A percentile compares a stretch with the other conserved stretches of the same genome.
These are phyloP conservation scores for Daphoenositta chrysoptera DNA, from an alignment of 2,113 vertebrate genomes.

Conservation along the genomic window DNA sequence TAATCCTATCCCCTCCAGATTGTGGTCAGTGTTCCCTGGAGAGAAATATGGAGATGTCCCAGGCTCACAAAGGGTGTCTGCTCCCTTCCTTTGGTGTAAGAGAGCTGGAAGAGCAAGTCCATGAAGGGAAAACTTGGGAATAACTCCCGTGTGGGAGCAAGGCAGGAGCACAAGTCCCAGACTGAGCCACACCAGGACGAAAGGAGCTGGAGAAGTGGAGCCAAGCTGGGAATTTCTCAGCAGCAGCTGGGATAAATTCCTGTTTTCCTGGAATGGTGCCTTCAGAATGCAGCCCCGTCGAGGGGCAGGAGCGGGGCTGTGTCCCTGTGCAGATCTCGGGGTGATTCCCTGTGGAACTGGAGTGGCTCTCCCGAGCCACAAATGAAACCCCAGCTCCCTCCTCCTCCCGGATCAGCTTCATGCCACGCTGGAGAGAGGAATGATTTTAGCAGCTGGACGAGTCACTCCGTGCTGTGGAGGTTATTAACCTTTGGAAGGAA, in stretches of 20 bases:
- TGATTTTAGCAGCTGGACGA: neutral
- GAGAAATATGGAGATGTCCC: neutral
- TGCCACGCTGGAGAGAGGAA: neutral
- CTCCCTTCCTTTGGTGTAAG: neutral
- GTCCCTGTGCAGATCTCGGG: rapidly evolving
- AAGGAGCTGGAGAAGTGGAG: neutral
- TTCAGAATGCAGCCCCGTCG: neutral
- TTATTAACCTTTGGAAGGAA: neutral
- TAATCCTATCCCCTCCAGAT: rapidly evolving
- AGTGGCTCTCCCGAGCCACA: neutral
- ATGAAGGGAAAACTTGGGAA: rapidly evolving
- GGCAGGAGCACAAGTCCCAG: rapidly evolving
- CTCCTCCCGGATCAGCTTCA: neutral
- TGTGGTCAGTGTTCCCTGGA: too few species aligned
- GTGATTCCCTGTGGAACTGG: rapidly evolving
- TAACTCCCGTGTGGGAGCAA: rapidly evolving
- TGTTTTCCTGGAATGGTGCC: neutral
- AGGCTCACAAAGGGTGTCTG: neutral
- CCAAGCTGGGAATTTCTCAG: neutral
- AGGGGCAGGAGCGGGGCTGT: neutral
- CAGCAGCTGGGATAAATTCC: neutral
- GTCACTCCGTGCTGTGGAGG: neutral
- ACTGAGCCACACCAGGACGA: neutral
- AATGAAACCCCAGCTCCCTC: rapidly evolving
- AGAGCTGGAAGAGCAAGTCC: neutral